Evolutionary conservation across 2,113 vertebrate species (phyloP).

Genomic region (Nesospiza acunhae): DNA sequence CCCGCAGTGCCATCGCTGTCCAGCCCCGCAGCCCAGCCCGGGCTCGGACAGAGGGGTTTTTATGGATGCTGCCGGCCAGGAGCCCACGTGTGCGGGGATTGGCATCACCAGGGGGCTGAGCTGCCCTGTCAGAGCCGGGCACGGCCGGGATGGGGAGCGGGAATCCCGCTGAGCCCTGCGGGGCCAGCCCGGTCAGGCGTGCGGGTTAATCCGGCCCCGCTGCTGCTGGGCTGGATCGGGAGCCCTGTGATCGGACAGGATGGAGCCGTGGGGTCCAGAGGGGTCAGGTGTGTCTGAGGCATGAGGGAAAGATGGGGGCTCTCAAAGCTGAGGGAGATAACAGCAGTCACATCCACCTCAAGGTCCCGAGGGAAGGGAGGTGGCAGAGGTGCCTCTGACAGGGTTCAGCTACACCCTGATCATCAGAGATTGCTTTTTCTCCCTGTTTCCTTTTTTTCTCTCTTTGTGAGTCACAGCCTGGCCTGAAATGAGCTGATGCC

Average conservation of each 20-base stretch:
- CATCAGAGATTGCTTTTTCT: background rate
- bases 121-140: accelerated
- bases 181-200: background rate
- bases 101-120: background rate
- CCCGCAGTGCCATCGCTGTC: constrained; percentile 7
- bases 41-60: accelerated
- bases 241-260: background rate
- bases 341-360: accelerated
- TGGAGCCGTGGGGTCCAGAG: accelerated
- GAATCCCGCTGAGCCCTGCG: background rate
- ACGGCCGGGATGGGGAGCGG: background rate
- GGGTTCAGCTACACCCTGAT: background rate
- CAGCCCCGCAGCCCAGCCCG: accelerated
- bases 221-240: background rate
- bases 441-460: background rate
- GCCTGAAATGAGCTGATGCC: constrained; percentile 30
- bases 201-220: background rate
- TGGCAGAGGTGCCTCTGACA: background rate
- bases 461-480: background rate
- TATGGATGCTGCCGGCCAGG: background rate
- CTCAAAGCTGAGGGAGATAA: background rate
- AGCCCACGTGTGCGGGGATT: background rate
- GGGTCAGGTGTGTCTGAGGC: too few species aligned
- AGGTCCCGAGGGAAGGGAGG: background rate
- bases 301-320: background rate